phyloP scores from a whole-genome alignment of 2,888 invertebrate species.

The Creontiades dilutus region DNA sequence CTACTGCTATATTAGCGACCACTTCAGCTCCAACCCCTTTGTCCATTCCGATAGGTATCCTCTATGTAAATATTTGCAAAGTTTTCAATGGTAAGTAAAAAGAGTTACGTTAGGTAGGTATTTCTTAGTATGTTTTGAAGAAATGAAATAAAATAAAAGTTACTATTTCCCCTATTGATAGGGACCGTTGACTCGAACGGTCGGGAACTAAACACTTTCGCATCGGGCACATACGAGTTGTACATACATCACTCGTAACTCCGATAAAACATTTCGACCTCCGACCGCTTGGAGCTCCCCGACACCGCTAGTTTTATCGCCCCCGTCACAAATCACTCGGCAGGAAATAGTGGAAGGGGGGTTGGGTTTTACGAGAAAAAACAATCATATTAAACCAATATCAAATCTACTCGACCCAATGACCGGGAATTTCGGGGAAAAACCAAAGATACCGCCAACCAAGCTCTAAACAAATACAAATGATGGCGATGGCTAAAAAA shows the following conservation, averaged over 20 bases:
- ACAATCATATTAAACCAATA: slow-evolving; percentile 50
- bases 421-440: not conserved
- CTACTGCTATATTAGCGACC: too few species aligned
- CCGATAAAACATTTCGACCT: slow-evolving; percentile 18
- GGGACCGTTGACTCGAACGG: not conserved
- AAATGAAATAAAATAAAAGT: too few species aligned
- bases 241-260: slow-evolving; percentile 18
- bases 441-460: not conserved
- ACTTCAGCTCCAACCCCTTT: too few species aligned
- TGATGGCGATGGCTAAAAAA: not conserved
- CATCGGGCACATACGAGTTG: slow-evolving; percentile 10
- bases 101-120: too few species aligned
- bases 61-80: too few species aligned
- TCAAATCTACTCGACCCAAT: slow-evolving; percentile 38
- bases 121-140: too few species aligned
- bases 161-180: too few species aligned
- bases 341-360: not conserved
- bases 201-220: not conserved
- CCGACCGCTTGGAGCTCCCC: not conserved
- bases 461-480: slow-evolving; percentile 45
- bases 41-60: too few species aligned
- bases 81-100: too few species aligned
- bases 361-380: too few species aligned
- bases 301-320: slow-evolving; percentile 5
- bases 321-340: slow-evolving; percentile 27